Evolutionary conservation across 2,888 invertebrate genomes (phyloP).

Genomic region (Pilophorus perplexus): DNA sequence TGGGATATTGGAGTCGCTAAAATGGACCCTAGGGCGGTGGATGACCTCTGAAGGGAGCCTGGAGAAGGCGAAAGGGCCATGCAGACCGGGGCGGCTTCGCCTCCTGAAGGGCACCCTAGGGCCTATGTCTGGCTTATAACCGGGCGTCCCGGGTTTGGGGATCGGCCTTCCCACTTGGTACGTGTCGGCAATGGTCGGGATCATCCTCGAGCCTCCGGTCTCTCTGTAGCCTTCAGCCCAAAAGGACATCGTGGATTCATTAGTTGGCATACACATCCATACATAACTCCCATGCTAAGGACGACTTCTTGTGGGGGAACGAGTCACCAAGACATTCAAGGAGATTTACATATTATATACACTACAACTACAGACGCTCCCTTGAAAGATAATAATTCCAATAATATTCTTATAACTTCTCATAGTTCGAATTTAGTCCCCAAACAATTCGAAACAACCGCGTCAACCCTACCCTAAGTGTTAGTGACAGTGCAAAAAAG

Average conservation of each 20-base stretch:
- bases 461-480: too few relatives aligned
- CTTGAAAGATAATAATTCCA: too few relatives aligned
- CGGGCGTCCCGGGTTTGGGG: slow-evolving; percentile 48
- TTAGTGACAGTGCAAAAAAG: too few relatives aligned
- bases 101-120: slow-evolving; percentile 56
- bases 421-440: too few relatives aligned
- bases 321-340: too few relatives aligned
- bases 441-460: too few relatives aligned
- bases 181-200: slow-evolving; percentile 25
- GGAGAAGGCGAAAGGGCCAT: slow-evolving; percentile 88
- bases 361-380: too few relatives aligned
- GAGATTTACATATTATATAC: too few relatives aligned
- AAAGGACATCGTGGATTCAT: slow-evolving; percentile 17
- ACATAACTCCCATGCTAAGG: slow-evolving; percentile 1
- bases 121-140: slow-evolving; percentile 56
- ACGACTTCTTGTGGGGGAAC: too few relatives aligned
- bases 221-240: slow-evolving; percentile 24
- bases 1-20: slow-evolving; percentile 54
- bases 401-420: too few relatives aligned
- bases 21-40: slow-evolving; percentile 76
- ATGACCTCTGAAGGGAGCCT: slow-evolving; percentile 76
- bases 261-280: slow-evolving; percentile 5
- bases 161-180: slow-evolving; percentile 47
- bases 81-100: slow-evolving; percentile 67
- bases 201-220: slow-evolving; percentile 34